Base-by-base conservation (phyloP, 2,888 invertebrate genomes). In the Peribatodes rhomboidaria region DNA sequence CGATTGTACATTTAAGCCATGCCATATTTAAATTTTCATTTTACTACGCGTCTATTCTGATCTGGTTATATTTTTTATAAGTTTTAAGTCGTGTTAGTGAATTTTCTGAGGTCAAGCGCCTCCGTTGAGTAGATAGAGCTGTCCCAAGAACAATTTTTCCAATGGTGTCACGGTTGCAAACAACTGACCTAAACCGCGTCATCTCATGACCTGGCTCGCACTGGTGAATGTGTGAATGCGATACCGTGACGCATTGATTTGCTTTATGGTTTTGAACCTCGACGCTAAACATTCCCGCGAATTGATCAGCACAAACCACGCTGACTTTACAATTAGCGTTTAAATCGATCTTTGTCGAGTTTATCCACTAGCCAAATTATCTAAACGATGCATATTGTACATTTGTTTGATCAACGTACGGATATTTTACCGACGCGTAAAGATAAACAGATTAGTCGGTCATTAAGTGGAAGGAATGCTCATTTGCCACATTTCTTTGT, bases 211-310 rank as follows among this genome's bases (percentile, higher is more conserved):
- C 75, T 70, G 33, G 49, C 65, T 37, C 61, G 47, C 59, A 33
- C 57, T 61, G 53, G 70, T 71, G 70, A 72, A 69, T 71, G 73
- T 75, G 75, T 75, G 73, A 73, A 76, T 71, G 73, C 71, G 70
- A 67, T 75, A 67, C 75, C 72, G 76, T 81, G 82, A 81, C 83
- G 81, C 81, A 84, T 84, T 72, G 76, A 81, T 85, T 86, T 82
- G 73, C 80, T 78, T 82, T 78, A 79, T 73, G 75, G 77, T 78
- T 64, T 82, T 76, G 76, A 78, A 72, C 76, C 74, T 78, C 76
- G 72, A 73, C 72, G 74, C 78, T 80, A 83, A 85, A 77, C 75
- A 74, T 77, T 76, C 72, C 55, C 71, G 75, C 74, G 77, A 80
- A 83, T 77, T 74, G 75, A 77, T 75, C 71, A 64, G 70, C 75